Conservation (phyloP, 2,797 vertebrate genomes). For the Psittacula derbiana region DNA sequence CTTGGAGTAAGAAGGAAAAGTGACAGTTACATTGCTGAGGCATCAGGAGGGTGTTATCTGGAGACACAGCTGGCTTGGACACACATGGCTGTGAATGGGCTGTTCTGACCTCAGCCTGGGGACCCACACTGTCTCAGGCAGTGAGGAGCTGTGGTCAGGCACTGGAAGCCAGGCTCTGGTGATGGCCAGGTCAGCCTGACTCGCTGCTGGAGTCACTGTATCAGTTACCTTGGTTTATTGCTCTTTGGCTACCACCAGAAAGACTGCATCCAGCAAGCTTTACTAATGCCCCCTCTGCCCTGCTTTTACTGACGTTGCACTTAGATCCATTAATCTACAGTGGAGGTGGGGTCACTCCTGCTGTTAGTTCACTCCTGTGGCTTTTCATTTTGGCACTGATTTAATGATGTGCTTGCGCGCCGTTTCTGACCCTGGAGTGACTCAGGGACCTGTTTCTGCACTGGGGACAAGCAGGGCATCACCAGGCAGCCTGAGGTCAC, state of each 20-base stretch:
- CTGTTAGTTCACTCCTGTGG: background rate
- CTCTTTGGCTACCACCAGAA: background rate
- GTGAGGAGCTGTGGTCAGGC: background rate
- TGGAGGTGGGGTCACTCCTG: background rate
- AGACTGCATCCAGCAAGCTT: background rate
- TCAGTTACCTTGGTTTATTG: accelerated
- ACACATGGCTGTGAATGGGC: background rate
- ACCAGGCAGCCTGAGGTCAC: background rate
- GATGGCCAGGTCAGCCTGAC: background rate
- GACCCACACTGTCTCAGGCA: background rate
- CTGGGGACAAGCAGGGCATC: accelerated
- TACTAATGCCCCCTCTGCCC: background rate
- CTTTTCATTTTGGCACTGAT: background rate
- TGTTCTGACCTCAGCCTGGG: background rate
- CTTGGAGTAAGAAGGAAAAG: background rate
- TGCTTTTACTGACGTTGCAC: background rate
- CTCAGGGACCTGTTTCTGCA: background rate
- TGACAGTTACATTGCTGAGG: background rate
- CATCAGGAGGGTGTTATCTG: background rate
- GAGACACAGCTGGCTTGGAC: background rate
- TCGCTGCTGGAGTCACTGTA: background rate
- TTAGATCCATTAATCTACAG: background rate
- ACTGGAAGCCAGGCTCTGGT: background rate
- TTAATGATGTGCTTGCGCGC: accelerated
- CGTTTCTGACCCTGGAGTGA: background rate